phyloP scores from a whole-genome alignment of 1,140 invertebrate species.

The Ridgeia piscesae region DNA sequence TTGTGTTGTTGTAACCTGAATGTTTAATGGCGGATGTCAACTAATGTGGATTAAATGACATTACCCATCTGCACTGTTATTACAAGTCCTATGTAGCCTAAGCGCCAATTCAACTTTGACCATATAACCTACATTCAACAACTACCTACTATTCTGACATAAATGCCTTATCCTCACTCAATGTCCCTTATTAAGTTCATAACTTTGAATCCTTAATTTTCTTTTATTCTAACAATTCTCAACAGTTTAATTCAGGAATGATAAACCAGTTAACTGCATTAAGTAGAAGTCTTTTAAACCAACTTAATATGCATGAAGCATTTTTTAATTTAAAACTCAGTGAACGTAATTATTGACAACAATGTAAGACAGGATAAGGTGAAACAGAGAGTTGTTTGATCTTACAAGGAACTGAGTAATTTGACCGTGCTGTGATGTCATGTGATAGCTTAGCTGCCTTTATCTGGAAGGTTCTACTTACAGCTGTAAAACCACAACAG shows the following conservation, averaged over 20 bases:
- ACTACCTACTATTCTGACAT: neutral
- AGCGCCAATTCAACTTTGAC: too few relatives aligned
- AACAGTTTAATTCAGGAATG: neutral
- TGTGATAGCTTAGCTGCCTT: too few relatives aligned
- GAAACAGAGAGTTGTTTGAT: neutral
- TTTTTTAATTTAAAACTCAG: too few relatives aligned
- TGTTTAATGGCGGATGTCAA: too few relatives aligned
- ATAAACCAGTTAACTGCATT: neutral
- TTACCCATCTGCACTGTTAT: too few relatives aligned
- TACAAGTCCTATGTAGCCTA: too few relatives aligned
- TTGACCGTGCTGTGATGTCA: neutral
- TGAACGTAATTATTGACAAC: neutral
- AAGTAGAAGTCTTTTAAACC: neutral
- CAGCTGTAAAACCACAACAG: neutral
- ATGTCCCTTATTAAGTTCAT: neutral
- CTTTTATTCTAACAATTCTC: neutral
- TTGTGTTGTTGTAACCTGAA: too few relatives aligned
- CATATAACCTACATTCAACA: too few relatives aligned
- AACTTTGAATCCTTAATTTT: neutral
- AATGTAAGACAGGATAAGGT: neutral
- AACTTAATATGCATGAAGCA: too few relatives aligned
- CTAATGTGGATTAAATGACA: too few relatives aligned
- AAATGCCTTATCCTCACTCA: neutral
- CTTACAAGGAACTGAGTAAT: neutral
- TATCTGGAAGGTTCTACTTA: neutral